These are phyloP conservation scores for Ranitomeya imitator DNA, from an alignment of 2,113 vertebrate species.

Conservation along the genomic window DNA sequence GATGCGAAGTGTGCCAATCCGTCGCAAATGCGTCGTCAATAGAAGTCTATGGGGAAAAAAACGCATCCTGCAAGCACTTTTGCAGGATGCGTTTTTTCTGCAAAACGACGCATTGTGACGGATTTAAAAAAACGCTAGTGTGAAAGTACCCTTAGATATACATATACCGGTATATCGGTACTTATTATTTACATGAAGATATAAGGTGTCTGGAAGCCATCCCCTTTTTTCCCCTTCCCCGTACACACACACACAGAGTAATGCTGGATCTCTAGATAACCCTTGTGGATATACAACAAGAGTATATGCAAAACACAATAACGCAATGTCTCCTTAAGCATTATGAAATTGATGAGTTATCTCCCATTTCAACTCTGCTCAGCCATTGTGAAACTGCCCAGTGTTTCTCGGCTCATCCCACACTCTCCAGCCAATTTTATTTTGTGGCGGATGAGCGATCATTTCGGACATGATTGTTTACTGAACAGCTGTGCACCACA, in stretches of 20 bases:
- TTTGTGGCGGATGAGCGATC: not conserved
- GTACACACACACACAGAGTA: not conserved
- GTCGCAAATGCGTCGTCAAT: too few species aligned
- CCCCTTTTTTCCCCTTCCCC: too few species aligned
- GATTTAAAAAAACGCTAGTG: too few species aligned
- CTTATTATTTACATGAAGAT: too few species aligned
- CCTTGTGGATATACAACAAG: not conserved
- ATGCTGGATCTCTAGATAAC: not conserved
- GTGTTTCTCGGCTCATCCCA: not conserved
- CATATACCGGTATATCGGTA: too few species aligned
- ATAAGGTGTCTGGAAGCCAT: not conserved
- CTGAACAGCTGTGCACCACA: slow-evolving; percentile 41
- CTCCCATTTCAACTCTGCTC: not conserved
- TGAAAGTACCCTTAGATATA: too few species aligned
- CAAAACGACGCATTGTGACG: too few species aligned
- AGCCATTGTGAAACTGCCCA: slow-evolving; percentile 22
- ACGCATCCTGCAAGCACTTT: too few species aligned
- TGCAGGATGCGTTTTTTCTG: too few species aligned
- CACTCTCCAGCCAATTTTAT: not conserved
- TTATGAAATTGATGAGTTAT: slow-evolving; percentile 7
- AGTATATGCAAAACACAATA: not conserved
- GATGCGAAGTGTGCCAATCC: too few species aligned
- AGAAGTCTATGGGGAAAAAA: too few species aligned
- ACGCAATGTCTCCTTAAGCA: not conserved
- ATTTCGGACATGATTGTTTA: slow-evolving; percentile 38